These are phyloP conservation scores for Elaeidobius kamerunicus DNA, from an alignment of 2,888 invertebrate species.

Conservation along the genomic window DNA sequence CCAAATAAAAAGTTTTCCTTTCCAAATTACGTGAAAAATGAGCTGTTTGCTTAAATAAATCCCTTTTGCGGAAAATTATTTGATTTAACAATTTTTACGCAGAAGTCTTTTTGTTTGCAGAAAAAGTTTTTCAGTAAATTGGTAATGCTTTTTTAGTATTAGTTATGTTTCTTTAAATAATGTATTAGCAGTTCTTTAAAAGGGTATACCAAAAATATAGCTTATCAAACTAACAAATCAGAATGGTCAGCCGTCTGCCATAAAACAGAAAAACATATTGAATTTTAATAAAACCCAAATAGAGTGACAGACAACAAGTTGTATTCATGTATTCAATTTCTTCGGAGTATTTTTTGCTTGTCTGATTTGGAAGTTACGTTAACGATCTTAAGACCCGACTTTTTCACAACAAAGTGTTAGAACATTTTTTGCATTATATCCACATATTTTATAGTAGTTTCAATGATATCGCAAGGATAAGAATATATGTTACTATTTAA, in stretches of 20 bases:
- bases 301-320: background rate
- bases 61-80: conserved; percentile 6
- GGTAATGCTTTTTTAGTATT: too few species aligned
- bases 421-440: too few species aligned
- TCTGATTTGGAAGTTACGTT: background rate
- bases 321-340: background rate
- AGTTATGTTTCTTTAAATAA: conserved; percentile 8
- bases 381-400: too few species aligned
- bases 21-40: conserved; percentile 11
- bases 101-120: background rate
- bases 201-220: too few species aligned
- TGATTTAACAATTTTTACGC: conserved; percentile 1
- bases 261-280: background rate
- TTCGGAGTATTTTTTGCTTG: background rate
- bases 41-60: conserved; percentile 12
- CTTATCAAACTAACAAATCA: too few species aligned
- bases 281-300: background rate
- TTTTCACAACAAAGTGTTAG: too few species aligned
- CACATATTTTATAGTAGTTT: too few species aligned
- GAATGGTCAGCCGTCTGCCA: background rate
- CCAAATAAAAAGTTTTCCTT: conserved; percentile 14
- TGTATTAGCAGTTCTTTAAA: background rate
- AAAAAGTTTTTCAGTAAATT: conserved; percentile 1
- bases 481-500: too few species aligned
- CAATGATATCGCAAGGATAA: too few species aligned